Base-by-base conservation (phyloP, 2,888 invertebrate species). In the Brachypterus glaber region DNA sequence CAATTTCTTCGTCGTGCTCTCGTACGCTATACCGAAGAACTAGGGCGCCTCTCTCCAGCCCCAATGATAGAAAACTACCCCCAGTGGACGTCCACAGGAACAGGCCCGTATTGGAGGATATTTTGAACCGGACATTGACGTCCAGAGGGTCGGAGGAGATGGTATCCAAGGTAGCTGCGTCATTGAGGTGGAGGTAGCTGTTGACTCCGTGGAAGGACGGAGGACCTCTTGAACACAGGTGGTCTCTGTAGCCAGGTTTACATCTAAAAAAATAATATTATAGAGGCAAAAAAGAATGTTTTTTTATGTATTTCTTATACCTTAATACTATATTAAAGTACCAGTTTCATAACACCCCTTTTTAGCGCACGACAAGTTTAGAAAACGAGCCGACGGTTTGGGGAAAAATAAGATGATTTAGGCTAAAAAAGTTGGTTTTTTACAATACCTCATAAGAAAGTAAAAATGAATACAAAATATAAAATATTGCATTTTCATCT, bases 151-250 rank as follows among this genome's bases (percentile, higher is more conserved):
- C 83, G 55, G 87, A 86, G 41, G 82, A 79, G 49, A 92, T 71
- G 60, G 84, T 81, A 62, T 85, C 83, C 70, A 89, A 78, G 39
- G 91, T 86, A 49, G 86, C 82, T 31, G 84, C 82, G 62, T 90
- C 87, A 51, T 82, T 84, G 58, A 87, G 91, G 62, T 86, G 85
- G 40, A 93, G 79, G 59, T 84, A 93, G 58, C 91, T 90, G 48
- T 85, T 81, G 42, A 73, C 75, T 3, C 90, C 91, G 29, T 76
- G 77, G 61, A 93, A 93, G 53, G 83, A 84, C 0, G 90, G 90
- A 61, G 57, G 63, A 60, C 74, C 57, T 65, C 73, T 39, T 63
- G 71, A 64, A 45, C 74, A 64, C 45, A 68, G 69, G 32, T 61
- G 60, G 48, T 63, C 62, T 50, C 59, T 57, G 48, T 69, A 72